A percentile compares a stretch with the other conserved stretches of the same genome.
Evolutionary conservation across 2,797 vertebrate species (phyloP).

Genomic region (Lagocephalus sceleratus): DNA sequence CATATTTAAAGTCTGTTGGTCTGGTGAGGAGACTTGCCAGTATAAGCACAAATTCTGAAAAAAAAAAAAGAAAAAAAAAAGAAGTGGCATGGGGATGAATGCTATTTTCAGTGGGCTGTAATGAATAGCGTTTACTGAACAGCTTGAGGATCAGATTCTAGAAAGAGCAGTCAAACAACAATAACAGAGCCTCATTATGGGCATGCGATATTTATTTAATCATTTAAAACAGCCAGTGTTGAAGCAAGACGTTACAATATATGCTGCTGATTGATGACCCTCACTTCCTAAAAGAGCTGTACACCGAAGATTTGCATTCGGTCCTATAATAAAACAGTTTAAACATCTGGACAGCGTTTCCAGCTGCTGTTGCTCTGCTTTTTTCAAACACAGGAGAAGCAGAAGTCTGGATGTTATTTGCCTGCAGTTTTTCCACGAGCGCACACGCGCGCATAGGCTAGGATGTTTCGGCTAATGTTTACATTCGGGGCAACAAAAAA

Average conservation of each 20-base stretch:
- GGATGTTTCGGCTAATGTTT: too few species aligned
- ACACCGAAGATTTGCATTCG: neutral
- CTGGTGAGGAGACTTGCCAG: constrained; percentile 68
- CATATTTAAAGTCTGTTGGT: constrained; percentile 75
- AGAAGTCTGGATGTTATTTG: neutral
- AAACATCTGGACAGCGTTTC: too few species aligned
- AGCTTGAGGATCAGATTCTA: constrained; percentile 52
- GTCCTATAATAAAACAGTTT: too few species aligned
- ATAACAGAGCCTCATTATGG: constrained; percentile 32
- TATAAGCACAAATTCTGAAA: constrained; percentile 68
- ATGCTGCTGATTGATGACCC: neutral
- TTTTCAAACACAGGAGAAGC: neutral
- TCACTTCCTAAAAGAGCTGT: neutral
- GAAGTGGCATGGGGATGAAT: constrained; percentile 53
- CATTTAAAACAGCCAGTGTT: constrained; percentile 3
- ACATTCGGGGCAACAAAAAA: too few species aligned
- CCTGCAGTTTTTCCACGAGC: too few species aligned
- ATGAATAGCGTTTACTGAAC: constrained; percentile 59
- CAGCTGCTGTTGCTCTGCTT: too few species aligned
- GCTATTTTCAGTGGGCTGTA: constrained; percentile 64
- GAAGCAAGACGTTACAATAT: constrained; percentile 6
- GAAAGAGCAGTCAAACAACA: constrained; percentile 26
- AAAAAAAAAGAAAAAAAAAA: constrained; percentile 27
- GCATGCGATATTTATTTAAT: constrained; percentile 13
- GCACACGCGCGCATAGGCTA: too few species aligned